These are phyloP conservation scores for Ochropacha duplaris DNA, from an alignment of 2,888 invertebrate species.

Conservation along the genomic window DNA sequence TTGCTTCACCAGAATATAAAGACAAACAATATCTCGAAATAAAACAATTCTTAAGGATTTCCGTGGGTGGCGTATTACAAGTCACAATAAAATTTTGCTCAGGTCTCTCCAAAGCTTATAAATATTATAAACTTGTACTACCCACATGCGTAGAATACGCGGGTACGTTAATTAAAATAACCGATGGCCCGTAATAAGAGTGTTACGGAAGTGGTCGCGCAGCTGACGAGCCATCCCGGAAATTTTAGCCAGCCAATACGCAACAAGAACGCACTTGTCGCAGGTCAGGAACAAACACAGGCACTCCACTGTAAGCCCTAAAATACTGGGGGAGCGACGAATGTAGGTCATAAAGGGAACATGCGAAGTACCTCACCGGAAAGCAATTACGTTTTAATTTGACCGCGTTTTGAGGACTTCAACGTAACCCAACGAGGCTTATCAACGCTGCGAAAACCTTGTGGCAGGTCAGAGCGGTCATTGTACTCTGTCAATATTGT, in stretches of 20 bases:
- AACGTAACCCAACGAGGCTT: slow-evolving; percentile 35
- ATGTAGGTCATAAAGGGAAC: slow-evolving; percentile 75
- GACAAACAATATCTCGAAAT: neutral
- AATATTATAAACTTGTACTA: slow-evolving; percentile 1
- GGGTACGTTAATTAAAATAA: slow-evolving; percentile 30
- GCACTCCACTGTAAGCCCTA: slow-evolving; percentile 72
- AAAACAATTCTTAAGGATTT: neutral
- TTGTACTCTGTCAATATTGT: slow-evolving; percentile 50
- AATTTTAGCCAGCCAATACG: slow-evolving; percentile 61
- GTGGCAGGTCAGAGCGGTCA: slow-evolving; percentile 72
- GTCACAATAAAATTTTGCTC: too few species aligned
- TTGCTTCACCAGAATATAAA: neutral
- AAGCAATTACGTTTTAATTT: slow-evolving; percentile 47
- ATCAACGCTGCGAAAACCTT: slow-evolving; percentile 58
- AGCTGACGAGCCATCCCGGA: slow-evolving; percentile 63
- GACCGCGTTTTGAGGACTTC: slow-evolving; percentile 40
- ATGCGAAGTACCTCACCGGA: slow-evolving; percentile 50
- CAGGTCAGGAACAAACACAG: slow-evolving; percentile 72
- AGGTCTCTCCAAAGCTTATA: neutral
- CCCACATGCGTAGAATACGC: slow-evolving; percentile 6
- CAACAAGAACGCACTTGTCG: slow-evolving; percentile 65
- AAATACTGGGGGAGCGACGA: slow-evolving; percentile 64
- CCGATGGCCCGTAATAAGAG: slow-evolving; percentile 20
- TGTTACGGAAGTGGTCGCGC: slow-evolving; percentile 54
- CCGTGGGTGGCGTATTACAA: too few species aligned